Evolutionary conservation across 1,140 invertebrate species (phyloP).

Genomic region (Triops cancriformis): DNA sequence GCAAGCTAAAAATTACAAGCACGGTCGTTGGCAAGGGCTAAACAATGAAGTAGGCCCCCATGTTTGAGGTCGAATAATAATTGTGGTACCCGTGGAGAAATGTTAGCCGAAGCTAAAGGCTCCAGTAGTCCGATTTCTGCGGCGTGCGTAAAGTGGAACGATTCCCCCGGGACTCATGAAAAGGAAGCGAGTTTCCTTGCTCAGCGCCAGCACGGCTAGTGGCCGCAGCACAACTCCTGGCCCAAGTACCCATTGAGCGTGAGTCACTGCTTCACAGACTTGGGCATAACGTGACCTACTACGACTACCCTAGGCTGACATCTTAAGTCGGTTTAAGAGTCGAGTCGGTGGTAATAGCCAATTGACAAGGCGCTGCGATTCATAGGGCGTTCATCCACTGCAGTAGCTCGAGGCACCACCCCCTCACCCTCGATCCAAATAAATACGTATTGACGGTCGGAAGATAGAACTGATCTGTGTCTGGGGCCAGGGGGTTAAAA

Average conservation of each 20-base stretch:
- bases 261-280: conserved; percentile 8
- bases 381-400: neutral
- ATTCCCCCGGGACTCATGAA: neutral
- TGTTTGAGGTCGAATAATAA: neutral
- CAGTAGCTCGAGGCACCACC: neutral
- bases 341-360: neutral
- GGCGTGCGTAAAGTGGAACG: conserved; percentile 12
- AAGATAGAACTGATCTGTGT: neutral
- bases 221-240: neutral
- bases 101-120: neutral
- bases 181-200: conserved; percentile 12
- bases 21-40: too few species aligned
- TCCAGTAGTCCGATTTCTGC: neutral
- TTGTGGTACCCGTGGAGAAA: neutral
- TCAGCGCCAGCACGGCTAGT: conserved; percentile 2
- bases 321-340: conserved; percentile 6
- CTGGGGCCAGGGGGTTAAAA: neutral
- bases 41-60: neutral
- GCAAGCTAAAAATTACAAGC: too few species aligned
- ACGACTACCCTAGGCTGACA: neutral
- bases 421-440: neutral
- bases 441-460: neutral
- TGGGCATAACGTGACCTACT: conserved; percentile 4
- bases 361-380: conserved; percentile 5
- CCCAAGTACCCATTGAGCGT: conserved; percentile 7